A percentile compares a stretch with the other conserved stretches of the same genome.
Conservation (phyloP, 2,113 vertebrate species). For the Channa argus region DNA sequence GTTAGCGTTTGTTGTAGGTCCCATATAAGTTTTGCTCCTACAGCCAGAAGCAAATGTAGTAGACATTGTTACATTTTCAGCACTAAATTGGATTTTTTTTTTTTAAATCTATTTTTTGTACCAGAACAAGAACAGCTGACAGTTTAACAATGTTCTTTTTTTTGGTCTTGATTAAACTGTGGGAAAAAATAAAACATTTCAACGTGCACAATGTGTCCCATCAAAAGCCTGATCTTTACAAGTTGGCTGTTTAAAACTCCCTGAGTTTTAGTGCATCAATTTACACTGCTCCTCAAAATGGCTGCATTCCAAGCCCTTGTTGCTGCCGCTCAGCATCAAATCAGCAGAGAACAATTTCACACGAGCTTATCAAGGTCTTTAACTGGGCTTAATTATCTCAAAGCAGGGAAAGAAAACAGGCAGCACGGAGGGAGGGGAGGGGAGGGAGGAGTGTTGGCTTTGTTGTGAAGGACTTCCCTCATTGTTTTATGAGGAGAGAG, state of each 20-base stretch:
- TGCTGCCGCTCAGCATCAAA: constrained; percentile 23
- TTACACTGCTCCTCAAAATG: constrained; percentile 14
- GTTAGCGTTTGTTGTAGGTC: neutral
- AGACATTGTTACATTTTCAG: too few relatives aligned
- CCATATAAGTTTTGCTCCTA: neutral
- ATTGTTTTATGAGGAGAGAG: constrained; percentile 37
- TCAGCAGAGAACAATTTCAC: constrained; percentile 4
- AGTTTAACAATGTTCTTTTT: neutral
- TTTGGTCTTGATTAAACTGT: neutral
- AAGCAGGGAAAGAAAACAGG: neutral
- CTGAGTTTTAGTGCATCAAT: constrained; percentile 6
- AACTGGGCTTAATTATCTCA: constrained; percentile 18
- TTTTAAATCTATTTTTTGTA: too few relatives aligned
- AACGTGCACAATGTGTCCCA: neutral
- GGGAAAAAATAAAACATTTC: neutral
- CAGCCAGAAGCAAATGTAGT: neutral
- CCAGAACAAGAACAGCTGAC: too few relatives aligned
- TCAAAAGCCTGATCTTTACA: neutral
- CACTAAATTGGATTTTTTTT: too few relatives aligned
- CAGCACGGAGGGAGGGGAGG: neutral
- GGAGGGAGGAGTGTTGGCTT: neutral
- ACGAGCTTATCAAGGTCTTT: constrained; percentile 20
- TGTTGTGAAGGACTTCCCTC: constrained; percentile 4
- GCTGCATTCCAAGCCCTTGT: constrained; percentile 32
- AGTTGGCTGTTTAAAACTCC: constrained; percentile 16